These are phyloP conservation scores for Cephus runcator DNA, from an alignment of 2,888 invertebrate species.

Conservation along the genomic window DNA sequence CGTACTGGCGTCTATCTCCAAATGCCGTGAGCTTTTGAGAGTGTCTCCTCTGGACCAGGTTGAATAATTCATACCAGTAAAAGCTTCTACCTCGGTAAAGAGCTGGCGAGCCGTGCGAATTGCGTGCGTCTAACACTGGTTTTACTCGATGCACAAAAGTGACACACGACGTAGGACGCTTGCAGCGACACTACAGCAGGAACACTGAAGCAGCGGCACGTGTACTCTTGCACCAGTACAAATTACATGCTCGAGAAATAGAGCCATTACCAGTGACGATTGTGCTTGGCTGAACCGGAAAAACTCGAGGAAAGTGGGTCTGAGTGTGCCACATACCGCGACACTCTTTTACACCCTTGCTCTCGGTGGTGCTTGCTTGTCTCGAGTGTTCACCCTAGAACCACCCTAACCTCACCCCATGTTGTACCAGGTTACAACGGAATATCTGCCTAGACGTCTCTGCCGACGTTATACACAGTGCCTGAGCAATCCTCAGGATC, in stretches of 20 bases:
- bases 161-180: neutral
- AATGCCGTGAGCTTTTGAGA: neutral
- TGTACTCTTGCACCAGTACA: neutral
- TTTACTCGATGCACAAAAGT: neutral
- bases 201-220: neutral
- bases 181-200: neutral
- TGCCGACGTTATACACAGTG: neutral
- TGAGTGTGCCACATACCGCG: conserved; percentile 21
- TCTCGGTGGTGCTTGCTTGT: neutral
- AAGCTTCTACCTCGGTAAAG: neutral
- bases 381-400: neutral
- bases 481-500: neutral
- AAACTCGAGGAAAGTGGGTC: conserved; percentile 21
- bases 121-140: neutral
- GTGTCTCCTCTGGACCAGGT: neutral
- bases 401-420: neutral
- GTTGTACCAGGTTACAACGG: neutral
- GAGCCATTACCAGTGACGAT: conserved; percentile 19
- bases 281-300: conserved; percentile 15
- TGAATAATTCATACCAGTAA: neutral
- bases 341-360: conserved; percentile 8
- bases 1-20: neutral
- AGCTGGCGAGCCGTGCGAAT: neutral
- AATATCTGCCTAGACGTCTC: neutral
- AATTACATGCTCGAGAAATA: conserved; percentile 5